Base-by-base conservation (phyloP, 2,888 invertebrate species). In the Calliopum simillimum region DNA sequence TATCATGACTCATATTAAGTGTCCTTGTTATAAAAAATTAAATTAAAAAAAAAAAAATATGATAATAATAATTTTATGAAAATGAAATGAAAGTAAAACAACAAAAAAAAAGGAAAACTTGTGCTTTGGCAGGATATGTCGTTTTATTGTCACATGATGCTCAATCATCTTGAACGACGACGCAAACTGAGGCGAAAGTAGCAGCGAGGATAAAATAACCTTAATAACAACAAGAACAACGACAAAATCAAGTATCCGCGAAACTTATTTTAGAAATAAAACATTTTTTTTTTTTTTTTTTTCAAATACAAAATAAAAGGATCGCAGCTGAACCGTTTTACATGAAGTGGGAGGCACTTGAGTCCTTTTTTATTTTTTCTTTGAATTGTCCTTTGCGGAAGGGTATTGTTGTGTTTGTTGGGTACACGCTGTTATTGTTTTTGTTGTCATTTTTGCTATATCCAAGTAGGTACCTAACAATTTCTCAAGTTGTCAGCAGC, bases 91-190 rank as follows among this genome's bases (percentile, higher is more conserved):
- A 47, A 4, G 19, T 2, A 56, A 56, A 63, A n/a, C 12, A 59
- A 59, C 19, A 14, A 56, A 61, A 53, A 23, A 58, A 53, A 68
- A 61, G 14, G 19, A 55, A 44, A 56, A 41, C 16, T 53, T 71
- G 23, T 68, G 46, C 72, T 66, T 68, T 74, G 73, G 67, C 75
- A 75, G 75, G 74, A 74, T 71, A 68, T 70, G 75, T 74, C 75
- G 71, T 68, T 72, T 73, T 75, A 71, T 74, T 75, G 75, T 75
- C 75, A 74, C 74, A 72, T 68, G 75, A 73, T 71, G 73, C 73
- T 75, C 75, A 74, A 75, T 73, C 75, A 75, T 67, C 53, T 68
- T 59, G 69, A 73, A 74, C 59, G 59, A 67, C 49, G 43, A 23
- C 23, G 46, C 53, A 53, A 46, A 63, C 21, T 6, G 16, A 19